phyloP scores from a whole-genome alignment of 2,888 invertebrate genomes.

The Neoaliturus tenellus region DNA sequence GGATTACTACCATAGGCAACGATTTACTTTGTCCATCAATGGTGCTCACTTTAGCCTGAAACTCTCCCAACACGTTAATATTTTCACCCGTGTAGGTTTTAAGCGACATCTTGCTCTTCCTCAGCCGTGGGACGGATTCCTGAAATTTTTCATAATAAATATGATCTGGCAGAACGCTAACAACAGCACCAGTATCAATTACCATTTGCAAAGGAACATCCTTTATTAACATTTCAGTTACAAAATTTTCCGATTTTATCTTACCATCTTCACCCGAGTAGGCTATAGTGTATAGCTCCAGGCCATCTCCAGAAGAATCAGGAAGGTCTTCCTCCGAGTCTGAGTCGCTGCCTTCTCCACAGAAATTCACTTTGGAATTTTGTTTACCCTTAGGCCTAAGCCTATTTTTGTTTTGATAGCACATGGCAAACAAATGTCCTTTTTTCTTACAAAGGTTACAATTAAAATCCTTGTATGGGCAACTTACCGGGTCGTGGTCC shows the following conservation, averaged over 20 bases:
- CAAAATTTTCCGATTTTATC: background rate
- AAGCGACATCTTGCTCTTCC: too few relatives aligned
- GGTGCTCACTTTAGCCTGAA: too few relatives aligned
- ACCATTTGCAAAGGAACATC: background rate
- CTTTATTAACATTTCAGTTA: background rate
- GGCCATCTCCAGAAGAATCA: background rate
- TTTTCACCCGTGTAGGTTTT: too few relatives aligned
- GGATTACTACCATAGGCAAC: background rate
- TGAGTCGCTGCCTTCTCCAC: background rate
- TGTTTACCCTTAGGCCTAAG: background rate
- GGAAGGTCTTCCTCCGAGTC: background rate
- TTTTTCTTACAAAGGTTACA: constrained; percentile 60
- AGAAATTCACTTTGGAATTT: background rate
- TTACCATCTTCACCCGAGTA: background rate
- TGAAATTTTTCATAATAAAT: background rate
- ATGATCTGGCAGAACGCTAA: background rate
- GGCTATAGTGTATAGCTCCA: constrained; percentile 20
- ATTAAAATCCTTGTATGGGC: constrained; percentile 6
- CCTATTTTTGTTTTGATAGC: background rate
- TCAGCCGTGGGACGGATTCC: too few relatives aligned
- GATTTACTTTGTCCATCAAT: too few relatives aligned
- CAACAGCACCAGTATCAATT: background rate
- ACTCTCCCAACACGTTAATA: too few relatives aligned
- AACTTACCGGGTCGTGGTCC: background rate
- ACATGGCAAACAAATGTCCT: constrained; percentile 59